phyloP scores from a whole-genome alignment of 2,888 invertebrate genomes.

The Branchipolynoe longqiensis region DNA sequence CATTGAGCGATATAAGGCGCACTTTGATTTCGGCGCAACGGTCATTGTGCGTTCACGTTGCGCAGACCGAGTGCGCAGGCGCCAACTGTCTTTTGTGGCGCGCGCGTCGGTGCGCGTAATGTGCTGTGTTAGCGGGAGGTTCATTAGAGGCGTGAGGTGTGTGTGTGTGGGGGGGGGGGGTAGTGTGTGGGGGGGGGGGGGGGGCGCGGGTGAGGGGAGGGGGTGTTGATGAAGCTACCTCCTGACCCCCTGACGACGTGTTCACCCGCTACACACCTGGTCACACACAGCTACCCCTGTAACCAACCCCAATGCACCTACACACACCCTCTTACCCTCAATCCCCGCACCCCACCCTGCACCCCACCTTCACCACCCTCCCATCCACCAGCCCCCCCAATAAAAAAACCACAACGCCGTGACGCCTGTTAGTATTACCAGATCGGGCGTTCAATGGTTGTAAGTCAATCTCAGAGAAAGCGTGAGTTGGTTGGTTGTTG shows the following conservation, averaged over 20 bases:
- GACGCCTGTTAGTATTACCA: too few species aligned
- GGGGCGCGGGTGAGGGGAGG: background rate
- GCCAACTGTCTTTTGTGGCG: constrained; percentile 47
- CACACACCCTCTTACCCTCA: background rate
- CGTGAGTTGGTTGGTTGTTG: too few species aligned
- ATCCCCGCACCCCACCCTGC: background rate
- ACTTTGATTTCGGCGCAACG: constrained; percentile 28
- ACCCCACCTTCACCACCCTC: background rate
- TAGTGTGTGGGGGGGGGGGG: background rate
- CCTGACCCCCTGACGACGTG: constrained; percentile 31
- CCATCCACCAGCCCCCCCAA: background rate
- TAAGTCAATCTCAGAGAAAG: too few species aligned
- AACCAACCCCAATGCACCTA: background rate
- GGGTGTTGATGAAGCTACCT: constrained; percentile 18
- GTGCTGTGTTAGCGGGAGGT: background rate
- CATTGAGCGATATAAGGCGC: background rate
- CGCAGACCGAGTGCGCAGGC: constrained; percentile 25
- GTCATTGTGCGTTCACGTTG: constrained; percentile 24
- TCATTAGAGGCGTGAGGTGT: too few species aligned
- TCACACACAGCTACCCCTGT: background rate
- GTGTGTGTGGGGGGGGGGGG: background rate
- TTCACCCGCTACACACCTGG: constrained; percentile 22
- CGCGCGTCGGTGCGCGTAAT: constrained; percentile 8
- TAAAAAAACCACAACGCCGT: too few species aligned
- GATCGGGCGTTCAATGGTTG: too few species aligned